A percentile compares a stretch with the other conserved stretches of the same genome.
Evolutionary conservation across 2,113 vertebrate genomes (phyloP).

Genomic region (Recurvirostra avosetta): DNA sequence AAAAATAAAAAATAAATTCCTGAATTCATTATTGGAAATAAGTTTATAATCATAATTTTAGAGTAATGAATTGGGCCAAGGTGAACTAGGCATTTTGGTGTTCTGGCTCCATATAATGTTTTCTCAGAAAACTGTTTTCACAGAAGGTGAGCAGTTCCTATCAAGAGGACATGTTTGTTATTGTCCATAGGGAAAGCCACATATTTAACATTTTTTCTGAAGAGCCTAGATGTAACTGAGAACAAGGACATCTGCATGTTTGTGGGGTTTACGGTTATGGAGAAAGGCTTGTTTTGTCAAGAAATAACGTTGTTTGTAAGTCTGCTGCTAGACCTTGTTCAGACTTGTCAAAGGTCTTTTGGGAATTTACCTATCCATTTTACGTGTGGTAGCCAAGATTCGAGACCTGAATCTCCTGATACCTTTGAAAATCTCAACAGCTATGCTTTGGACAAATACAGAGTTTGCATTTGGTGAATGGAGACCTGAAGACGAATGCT

Average conservation of each 20-base stretch:
- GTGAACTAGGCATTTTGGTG: background rate
- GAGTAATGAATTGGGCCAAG: background rate
- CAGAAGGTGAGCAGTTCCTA: background rate
- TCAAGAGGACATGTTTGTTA: background rate
- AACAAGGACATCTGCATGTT: background rate
- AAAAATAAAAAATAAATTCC: background rate
- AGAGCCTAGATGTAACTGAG: background rate
- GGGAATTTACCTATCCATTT: background rate
- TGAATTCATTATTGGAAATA: background rate
- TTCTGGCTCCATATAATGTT: background rate
- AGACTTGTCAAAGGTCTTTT: background rate
- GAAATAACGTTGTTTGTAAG: background rate
- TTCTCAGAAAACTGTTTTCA: background rate
- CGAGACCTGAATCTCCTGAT: accelerated
- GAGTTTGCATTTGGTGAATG: background rate
- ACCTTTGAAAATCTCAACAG: background rate
- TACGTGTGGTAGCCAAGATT: background rate
- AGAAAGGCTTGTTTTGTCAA: background rate
- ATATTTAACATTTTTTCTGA: background rate
- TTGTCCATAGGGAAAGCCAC: background rate
- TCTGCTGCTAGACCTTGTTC: background rate
- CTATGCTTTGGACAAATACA: background rate
- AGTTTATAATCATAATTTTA: background rate
- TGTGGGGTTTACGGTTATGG: background rate
- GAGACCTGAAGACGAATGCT: background rate